Evolutionary conservation across 2,888 invertebrate species (phyloP).

Genomic region (Chaetoderma sp.): DNA sequence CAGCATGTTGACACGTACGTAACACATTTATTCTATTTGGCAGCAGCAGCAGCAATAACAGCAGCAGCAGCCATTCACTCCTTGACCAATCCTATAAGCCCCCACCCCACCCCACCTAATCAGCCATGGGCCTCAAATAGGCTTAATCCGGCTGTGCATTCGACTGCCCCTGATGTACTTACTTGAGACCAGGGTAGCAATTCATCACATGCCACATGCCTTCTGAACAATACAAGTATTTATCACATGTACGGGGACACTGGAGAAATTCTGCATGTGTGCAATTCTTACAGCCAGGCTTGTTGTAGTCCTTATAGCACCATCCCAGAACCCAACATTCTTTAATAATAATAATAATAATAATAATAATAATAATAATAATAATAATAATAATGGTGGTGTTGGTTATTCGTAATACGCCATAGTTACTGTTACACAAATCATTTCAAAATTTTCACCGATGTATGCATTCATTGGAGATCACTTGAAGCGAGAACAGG

Average conservation of each 20-base stretch:
- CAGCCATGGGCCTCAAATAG: no score
- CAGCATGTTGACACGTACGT: no score
- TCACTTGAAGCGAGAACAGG: background rate
- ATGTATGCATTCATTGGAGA: background rate
- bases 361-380: conserved; percentile 1
- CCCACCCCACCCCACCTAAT: no score
- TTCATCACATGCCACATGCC: no score
- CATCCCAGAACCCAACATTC: background rate
- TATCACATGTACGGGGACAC: background rate
- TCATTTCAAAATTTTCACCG: background rate
- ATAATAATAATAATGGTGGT: background rate
- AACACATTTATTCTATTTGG: no score
- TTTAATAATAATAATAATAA: background rate
- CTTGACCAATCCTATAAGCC: no score
- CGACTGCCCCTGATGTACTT: no score
- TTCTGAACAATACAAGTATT: no score
- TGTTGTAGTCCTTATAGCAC: background rate
- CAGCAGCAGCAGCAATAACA: no score
- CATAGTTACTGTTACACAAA: background rate
- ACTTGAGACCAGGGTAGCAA: no score
- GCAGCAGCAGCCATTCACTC: no score
- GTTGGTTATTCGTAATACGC: background rate
- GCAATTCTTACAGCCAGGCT: background rate
- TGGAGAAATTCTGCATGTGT: background rate
- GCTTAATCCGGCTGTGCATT: no score